Evolutionary conservation across 2,797 vertebrate species (phyloP).

Genomic region (Gymnodraco acuticeps): DNA sequence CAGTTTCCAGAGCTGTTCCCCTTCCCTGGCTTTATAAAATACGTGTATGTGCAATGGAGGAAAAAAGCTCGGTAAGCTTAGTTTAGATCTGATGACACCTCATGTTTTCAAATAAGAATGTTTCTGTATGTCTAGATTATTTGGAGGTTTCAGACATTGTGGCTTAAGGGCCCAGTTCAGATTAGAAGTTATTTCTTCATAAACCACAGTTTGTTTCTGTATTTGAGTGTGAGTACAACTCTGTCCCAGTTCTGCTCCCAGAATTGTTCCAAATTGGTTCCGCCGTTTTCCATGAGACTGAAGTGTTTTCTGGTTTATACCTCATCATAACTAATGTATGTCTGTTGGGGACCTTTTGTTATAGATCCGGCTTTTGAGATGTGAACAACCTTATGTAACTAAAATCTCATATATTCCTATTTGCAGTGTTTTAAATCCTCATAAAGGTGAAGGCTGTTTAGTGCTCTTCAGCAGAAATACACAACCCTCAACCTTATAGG

Average conservation of each 20-base stretch:
- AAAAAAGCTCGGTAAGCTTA: not conserved
- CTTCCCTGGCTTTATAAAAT: not conserved
- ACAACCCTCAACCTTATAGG: conserved; percentile 5
- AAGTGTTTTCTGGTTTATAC: conserved; percentile 48
- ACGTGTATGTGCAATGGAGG: not conserved
- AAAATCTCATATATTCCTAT: conserved; percentile 19
- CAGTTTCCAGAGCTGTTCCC: not conserved
- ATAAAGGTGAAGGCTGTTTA: not conserved
- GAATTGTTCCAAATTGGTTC: conserved; percentile 17
- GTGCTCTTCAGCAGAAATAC: conserved; percentile 1
- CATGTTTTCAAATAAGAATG: not conserved
- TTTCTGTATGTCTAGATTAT: conserved; percentile 3
- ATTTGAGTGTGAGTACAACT: conserved; percentile 2
- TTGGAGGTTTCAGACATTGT: not conserved
- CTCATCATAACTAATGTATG: conserved; percentile 41
- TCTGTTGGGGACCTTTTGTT: conserved; percentile 37
- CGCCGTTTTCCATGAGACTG: conserved; percentile 16
- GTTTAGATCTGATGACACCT: not conserved
- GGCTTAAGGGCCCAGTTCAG: not conserved
- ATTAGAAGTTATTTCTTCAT: conserved; percentile 11
- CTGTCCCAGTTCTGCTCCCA: not conserved
- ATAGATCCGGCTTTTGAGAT: conserved; percentile 37
- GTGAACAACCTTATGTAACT: conserved; percentile 32
- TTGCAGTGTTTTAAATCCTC: conserved; percentile 14
- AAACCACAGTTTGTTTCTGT: not conserved